Evolutionary conservation across 2,888 invertebrate genomes (phyloP).

Genomic region (Acronicta leporina): DNA sequence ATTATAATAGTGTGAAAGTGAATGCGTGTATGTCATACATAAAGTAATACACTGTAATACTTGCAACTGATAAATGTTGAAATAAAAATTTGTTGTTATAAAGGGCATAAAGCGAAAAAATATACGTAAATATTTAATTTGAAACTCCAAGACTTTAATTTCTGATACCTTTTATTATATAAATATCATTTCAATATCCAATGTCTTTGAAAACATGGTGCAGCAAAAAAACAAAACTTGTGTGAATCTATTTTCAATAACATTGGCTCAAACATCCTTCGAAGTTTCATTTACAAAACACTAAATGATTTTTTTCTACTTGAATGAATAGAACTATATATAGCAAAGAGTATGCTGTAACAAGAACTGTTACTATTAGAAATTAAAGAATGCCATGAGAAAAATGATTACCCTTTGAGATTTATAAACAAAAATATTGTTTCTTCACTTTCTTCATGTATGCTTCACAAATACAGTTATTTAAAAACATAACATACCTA

Average conservation of each 20-base stretch:
- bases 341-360: neutral
- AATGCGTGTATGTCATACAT: conserved; percentile 65
- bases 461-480: too few relatives aligned
- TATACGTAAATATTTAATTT: conserved; percentile 89
- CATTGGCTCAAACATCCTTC: neutral
- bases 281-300: neutral
- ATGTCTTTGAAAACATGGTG: too few relatives aligned
- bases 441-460: too few relatives aligned
- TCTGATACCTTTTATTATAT: conserved; percentile 54
- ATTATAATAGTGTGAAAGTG: conserved; percentile 53
- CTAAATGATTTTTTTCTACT: neutral
- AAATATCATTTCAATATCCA: neutral
- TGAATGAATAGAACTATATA: neutral
- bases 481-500: too few relatives aligned
- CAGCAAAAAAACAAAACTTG: too few relatives aligned
- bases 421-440: neutral
- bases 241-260: neutral
- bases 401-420: neutral
- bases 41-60: conserved; percentile 69
- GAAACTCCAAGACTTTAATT: conserved; percentile 62
- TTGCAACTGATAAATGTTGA: conserved; percentile 78
- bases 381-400: neutral
- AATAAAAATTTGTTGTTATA: conserved; percentile 82
- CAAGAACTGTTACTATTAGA: neutral
- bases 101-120: conserved; percentile 84